phyloP scores from a whole-genome alignment of 2,797 vertebrate species.

The Takifugu ocellatus region DNA sequence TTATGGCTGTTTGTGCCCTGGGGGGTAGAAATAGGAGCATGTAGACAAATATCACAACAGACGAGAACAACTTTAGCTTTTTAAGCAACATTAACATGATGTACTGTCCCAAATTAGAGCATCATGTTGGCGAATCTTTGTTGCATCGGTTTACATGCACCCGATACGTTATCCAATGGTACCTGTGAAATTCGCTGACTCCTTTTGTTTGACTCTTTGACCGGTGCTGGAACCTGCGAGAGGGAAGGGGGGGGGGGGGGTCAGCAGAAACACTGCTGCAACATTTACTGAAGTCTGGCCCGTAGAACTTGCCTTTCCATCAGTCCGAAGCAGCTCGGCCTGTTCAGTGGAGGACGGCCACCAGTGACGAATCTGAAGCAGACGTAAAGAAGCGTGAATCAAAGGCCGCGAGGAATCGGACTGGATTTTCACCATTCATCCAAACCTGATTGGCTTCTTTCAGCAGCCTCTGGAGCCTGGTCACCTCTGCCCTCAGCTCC shows the following conservation, averaged over 20 bases:
- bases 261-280: neutral
- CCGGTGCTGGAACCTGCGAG: neutral
- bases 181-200: too few species aligned
- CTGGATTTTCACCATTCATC: neutral
- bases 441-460: slow-evolving; percentile 86
- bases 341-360: slow-evolving; percentile 83
- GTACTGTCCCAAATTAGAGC: too few species aligned
- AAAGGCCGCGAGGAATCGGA: slow-evolving; percentile 10
- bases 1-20: neutral
- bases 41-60: neutral
- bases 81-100: too few species aligned
- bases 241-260: neutral
- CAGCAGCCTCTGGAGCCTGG: slow-evolving; percentile 80
- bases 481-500: slow-evolving; percentile 73
- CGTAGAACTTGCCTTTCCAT: slow-evolving; percentile 82
- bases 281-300: neutral
- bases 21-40: neutral
- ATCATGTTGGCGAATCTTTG: too few species aligned
- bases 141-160: too few species aligned
- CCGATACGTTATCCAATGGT: too few species aligned
- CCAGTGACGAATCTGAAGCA: slow-evolving; percentile 77
- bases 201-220: too few species aligned
- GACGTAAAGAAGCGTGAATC: slow-evolving; percentile 2
- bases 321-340: slow-evolving; percentile 88
- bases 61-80: neutral